Percentiles rank a stretch among this genome's conserved stretches.
Evolutionary conservation across 2,113 vertebrate genomes (phyloP).

Genomic region (Columba livia): DNA sequence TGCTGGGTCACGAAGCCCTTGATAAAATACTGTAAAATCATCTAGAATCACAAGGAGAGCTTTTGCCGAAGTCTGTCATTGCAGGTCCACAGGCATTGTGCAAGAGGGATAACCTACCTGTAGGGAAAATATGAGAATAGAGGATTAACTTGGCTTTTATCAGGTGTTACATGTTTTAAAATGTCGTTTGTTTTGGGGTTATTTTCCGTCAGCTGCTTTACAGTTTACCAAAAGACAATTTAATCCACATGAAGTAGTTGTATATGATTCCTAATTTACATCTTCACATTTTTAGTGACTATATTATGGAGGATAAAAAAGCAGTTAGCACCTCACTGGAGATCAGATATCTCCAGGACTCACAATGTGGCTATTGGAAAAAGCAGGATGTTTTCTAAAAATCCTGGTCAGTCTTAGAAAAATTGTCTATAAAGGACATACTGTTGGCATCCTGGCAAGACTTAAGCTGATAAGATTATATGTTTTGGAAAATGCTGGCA

Average conservation of each 20-base stretch:
- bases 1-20: not conserved
- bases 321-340: not conserved
- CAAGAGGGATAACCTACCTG: not conserved
- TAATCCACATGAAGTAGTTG: not conserved
- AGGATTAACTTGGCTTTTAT: not conserved
- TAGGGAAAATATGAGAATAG: not conserved
- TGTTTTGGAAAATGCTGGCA: not conserved
- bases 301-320: not conserved
- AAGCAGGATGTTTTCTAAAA: not conserved
- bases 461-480: not conserved
- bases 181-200: not conserved
- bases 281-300: not conserved
- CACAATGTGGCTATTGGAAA: not conserved
- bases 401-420: accelerated
- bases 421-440: not conserved
- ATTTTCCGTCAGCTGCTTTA: not conserved
- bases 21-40: not conserved
- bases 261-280: not conserved
- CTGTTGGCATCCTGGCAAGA: not conserved
- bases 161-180: not conserved
- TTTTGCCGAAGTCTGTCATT: not conserved
- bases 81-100: not conserved
- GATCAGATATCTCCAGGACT: not conserved
- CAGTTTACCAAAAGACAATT: not conserved
- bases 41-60: not conserved